A percentile compares a stretch with the other conserved stretches of the same genome.
Evolutionary conservation across 1,140 invertebrate species (phyloP).

Genomic region (Drosophila baimaii): DNA sequence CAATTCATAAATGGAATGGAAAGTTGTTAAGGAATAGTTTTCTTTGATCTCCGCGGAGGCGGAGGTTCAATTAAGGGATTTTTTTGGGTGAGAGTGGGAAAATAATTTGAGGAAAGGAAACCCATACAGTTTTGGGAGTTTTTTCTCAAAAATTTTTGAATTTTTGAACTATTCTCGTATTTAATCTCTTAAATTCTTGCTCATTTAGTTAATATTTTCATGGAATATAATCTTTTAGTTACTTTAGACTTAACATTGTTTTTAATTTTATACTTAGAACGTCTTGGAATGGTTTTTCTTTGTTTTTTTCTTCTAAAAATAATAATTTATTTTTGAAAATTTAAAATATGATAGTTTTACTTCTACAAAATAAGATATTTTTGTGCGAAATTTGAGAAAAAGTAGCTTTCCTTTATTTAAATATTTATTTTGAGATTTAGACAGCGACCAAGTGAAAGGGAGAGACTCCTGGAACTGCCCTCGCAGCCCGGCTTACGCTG

Average conservation of each 20-base stretch:
- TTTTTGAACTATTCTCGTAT: background rate
- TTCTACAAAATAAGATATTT: too few relatives aligned
- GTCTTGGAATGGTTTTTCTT: too few relatives aligned
- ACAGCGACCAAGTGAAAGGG: background rate
- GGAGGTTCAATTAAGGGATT: background rate
- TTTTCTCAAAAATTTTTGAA: background rate
- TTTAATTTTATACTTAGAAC: too few relatives aligned
- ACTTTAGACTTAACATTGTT: too few relatives aligned
- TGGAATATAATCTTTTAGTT: too few relatives aligned
- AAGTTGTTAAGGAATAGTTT: conserved; percentile 1
- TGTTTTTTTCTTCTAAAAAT: too few relatives aligned
- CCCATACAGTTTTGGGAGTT: too few relatives aligned
- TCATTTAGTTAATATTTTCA: too few relatives aligned
- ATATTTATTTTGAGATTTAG: background rate
- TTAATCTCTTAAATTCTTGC: too few relatives aligned
- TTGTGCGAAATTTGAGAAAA: background rate
- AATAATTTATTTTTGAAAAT: too few relatives aligned
- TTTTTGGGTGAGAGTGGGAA: background rate
- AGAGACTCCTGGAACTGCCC: conserved; percentile 12
- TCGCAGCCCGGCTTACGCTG: conserved; percentile 29
- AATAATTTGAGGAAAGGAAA: too few relatives aligned
- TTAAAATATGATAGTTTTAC: too few relatives aligned
- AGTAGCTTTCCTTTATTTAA: background rate
- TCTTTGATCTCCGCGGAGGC: conserved; percentile 23
- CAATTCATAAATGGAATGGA: conserved; percentile 24